A percentile compares a stretch with the other conserved stretches of the same genome.
These are phyloP conservation scores for Meiosimyza decipiens DNA, from an alignment of 2,888 invertebrate genomes.

Conservation along the genomic window DNA sequence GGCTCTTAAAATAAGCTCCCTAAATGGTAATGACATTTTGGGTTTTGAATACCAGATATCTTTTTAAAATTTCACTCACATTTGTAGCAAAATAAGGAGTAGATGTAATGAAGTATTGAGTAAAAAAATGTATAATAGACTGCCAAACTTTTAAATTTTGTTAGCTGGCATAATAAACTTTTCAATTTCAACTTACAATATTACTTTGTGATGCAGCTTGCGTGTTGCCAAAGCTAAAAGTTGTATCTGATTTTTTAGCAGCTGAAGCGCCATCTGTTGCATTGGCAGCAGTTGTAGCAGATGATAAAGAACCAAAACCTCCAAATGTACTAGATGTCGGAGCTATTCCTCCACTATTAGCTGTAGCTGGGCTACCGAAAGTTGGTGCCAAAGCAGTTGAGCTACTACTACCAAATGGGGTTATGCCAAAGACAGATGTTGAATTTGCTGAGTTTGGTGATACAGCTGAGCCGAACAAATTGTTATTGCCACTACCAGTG, in stretches of 20 bases:
- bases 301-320: slow-evolving; percentile 42
- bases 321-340: slow-evolving; percentile 41
- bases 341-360: slow-evolving; percentile 16
- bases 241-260: slow-evolving; percentile 52
- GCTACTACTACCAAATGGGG: slow-evolving; percentile 43
- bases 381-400: slow-evolving; percentile 45
- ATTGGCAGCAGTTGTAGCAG: slow-evolving; percentile 38
- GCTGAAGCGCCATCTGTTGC: slow-evolving; percentile 49
- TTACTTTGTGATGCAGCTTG: slow-evolving; percentile 6
- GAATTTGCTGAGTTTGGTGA: slow-evolving; percentile 42
- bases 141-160: too few species aligned
- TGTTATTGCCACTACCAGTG: background rate
- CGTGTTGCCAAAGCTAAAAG: slow-evolving; percentile 48
- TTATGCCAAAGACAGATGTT: slow-evolving; percentile 46
- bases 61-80: too few species aligned
- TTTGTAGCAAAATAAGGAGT: too few species aligned
- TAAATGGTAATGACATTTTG: too few species aligned
- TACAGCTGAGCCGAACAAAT: slow-evolving; percentile 29
- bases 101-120: too few species aligned
- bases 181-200: slow-evolving; percentile 17
- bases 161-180: too few species aligned
- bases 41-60: too few species aligned
- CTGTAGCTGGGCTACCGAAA: slow-evolving; percentile 47
- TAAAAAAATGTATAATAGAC: too few species aligned
- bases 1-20: too few species aligned